phyloP scores from a whole-genome alignment of 2,113 vertebrate species.

The Lophius piscatorius region DNA sequence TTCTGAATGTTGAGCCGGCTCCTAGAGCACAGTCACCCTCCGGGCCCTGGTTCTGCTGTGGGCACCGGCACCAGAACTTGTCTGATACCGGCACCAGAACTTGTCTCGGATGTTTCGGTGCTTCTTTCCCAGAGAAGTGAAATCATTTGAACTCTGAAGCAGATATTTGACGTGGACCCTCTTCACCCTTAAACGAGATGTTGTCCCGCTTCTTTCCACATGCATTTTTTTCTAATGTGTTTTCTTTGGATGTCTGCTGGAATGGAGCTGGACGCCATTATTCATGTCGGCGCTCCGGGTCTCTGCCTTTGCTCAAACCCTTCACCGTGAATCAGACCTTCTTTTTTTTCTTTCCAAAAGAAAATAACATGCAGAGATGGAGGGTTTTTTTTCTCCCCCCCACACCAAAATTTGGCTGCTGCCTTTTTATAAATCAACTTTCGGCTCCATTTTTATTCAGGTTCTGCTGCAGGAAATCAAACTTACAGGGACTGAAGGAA shows the following conservation, averaged over 20 bases:
- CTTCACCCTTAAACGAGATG: too few species aligned
- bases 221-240: slow-evolving; percentile 14
- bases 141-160: too few species aligned
- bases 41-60: not conserved
- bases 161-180: too few species aligned
- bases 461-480: not conserved
- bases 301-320: slow-evolving; percentile 60
- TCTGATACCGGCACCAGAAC: too few species aligned
- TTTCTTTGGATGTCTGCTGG: slow-evolving; percentile 53
- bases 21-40: slow-evolving; percentile 1
- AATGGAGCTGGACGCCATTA: slow-evolving; percentile 49
- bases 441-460: not conserved
- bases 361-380: slow-evolving; percentile 12
- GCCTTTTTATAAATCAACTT: not conserved
- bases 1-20: not conserved
- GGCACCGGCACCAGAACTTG: too few species aligned
- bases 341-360: slow-evolving; percentile 14
- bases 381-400: not conserved
- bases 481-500: not conserved
- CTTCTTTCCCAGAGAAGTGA: too few species aligned
- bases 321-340: slow-evolving; percentile 26
- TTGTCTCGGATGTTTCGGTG: too few species aligned
- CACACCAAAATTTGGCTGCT: not conserved
- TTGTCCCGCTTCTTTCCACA: not conserved
- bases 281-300: slow-evolving; percentile 58